Base-by-base conservation (phyloP, 30 jellyfish, hydroid and myxozoan species). In the Cassiopea andromeda region DNA sequence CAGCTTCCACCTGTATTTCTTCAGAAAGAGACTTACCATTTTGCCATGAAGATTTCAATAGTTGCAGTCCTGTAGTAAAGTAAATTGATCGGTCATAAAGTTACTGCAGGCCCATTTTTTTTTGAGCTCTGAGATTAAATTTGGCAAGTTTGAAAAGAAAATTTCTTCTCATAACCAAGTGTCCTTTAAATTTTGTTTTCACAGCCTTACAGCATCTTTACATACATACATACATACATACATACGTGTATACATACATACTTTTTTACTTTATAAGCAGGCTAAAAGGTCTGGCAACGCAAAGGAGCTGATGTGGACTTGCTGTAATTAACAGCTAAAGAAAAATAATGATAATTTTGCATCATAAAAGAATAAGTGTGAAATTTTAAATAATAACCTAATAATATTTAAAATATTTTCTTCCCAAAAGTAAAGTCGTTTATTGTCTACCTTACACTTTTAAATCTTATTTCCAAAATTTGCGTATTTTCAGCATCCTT, bases 1-100 rank as follows among this genome's bases (percentile, higher is more conserved):
- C 92, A 13, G 85, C 92, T 54, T 54, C 64, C 12, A 84, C n/a
- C 82, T 84, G 88, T 15, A 85, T 72, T 54, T 57, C 10, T 85
- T 73, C 89, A 13, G 93, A 61, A 2, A 85, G 50, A 43, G 49
- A 18, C 60, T 43, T 75, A 85, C 75, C 44, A 85, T 5, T 73
- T 85, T 89, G 75, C 72, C 93, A 59, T 1, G 93, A 7, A 85
- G 78, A 0, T 0, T 60, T 14, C 88, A 80, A 73, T 7, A 85
- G 60, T 73, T 46, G 80, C 93, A 85, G 1, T 13, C 45, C 60
- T 85, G 64, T 16, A 89, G 89, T 0, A 85, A 60, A 38, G 43
- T 67, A 69, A n/a, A 83, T 14, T 64, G 1, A 66, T 67, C 75
- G 46, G 92, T 83, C 38, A 83, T 85, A 73, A 85, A 85, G 17